A percentile compares a stretch with the other conserved stretches of the same genome.
Conservation (phyloP, 2,797 vertebrate species). For the Oreochromis grahami region DNA sequence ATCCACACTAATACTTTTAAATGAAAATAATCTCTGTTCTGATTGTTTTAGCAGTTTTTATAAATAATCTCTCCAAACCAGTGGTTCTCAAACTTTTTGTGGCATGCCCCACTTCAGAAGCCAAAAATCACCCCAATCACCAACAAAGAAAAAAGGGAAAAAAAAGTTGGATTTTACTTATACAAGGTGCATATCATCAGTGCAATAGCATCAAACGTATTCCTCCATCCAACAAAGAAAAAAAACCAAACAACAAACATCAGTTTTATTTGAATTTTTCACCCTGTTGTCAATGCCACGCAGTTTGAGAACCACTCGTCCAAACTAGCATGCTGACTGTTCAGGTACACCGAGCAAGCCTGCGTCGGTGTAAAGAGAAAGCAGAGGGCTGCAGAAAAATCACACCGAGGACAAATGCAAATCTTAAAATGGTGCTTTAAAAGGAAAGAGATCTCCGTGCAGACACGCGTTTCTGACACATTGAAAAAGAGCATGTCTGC, state of each 20-base stretch:
- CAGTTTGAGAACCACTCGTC: background rate
- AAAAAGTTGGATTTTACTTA: background rate
- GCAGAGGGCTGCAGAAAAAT: background rate
- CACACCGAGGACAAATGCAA: fast-evolving
- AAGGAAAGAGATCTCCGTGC: background rate
- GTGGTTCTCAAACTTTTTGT: background rate
- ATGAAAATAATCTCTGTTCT: background rate
- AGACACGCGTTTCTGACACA: background rate
- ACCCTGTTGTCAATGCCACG: background rate
- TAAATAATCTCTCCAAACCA: background rate
- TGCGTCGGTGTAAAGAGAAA: background rate
- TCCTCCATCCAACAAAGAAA: background rate
- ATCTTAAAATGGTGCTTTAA: background rate
- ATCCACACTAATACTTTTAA: background rate
- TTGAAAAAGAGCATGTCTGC: background rate
- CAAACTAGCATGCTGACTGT: background rate
- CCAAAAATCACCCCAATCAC: background rate
- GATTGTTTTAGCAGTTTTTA: background rate
- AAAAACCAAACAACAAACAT: fast-evolving
- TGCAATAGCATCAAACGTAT: background rate
- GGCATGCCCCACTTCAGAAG: background rate
- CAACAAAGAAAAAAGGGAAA: fast-evolving
- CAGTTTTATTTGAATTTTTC: background rate
- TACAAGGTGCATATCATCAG: background rate
- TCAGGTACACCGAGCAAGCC: background rate